Evolutionary conservation across 2,113 vertebrate genomes (phyloP).

Genomic region (Enhydra lutris): DNA sequence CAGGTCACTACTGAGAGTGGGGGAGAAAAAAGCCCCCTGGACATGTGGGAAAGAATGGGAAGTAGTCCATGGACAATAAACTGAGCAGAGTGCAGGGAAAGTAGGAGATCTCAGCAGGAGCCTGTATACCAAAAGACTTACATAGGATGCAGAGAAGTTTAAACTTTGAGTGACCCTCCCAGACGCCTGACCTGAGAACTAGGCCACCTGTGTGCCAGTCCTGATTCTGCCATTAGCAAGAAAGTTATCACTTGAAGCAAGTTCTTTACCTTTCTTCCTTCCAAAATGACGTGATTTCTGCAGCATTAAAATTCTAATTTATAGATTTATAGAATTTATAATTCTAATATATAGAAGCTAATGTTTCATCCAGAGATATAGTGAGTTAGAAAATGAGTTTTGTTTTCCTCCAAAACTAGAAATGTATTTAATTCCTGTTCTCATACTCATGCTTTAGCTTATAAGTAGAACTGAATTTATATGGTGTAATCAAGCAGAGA

Average conservation of each 20-base stretch:
- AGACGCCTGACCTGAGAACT: not conserved
- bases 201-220: not conserved
- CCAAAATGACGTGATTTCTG: not conserved
- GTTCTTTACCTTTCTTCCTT: not conserved
- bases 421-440: not conserved
- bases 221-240: not conserved
- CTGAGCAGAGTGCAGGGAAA: not conserved
- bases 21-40: not conserved
- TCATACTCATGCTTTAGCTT: not conserved
- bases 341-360: too few relatives aligned
- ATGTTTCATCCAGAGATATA: not conserved
- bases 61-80: not conserved
- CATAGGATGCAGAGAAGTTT: not conserved
- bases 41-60: not conserved
- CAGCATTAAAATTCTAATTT: not conserved
- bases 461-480: conserved; percentile 58
- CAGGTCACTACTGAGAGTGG: not conserved
- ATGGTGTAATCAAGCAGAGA: conserved; percentile 34
- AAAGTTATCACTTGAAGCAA: not conserved
- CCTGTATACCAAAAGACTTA: not conserved
- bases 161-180: not conserved
- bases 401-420: not conserved
- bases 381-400: not conserved
- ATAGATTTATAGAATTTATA: too few relatives aligned
- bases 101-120: not conserved